Percentiles rank a stretch among this genome's conserved stretches.
phyloP scores from a whole-genome alignment of 2,797 vertebrate species.

The Clarias fuscus region DNA sequence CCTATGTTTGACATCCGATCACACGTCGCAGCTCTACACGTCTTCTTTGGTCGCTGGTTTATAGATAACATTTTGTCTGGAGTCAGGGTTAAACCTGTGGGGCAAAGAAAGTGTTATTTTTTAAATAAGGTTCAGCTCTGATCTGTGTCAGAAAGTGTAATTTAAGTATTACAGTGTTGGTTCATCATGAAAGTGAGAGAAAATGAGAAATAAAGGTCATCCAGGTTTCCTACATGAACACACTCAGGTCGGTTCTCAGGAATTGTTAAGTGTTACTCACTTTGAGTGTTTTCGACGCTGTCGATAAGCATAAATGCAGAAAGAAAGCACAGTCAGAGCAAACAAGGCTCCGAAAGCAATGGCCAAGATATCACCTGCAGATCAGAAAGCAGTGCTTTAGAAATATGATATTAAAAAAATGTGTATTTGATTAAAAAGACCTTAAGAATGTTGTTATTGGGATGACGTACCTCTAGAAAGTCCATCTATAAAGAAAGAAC shows the following conservation, averaged over 20 bases:
- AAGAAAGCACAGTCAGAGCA: constrained; percentile 58
- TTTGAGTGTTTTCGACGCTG: constrained; percentile 57
- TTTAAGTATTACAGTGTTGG: too few species aligned
- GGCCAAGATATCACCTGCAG: constrained; percentile 61
- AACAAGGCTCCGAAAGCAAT: constrained; percentile 62
- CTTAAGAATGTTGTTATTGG: not conserved
- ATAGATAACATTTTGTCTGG: constrained; percentile 63
- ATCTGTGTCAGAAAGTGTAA: too few species aligned
- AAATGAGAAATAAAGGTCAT: constrained; percentile 23
- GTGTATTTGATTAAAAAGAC: not conserved
- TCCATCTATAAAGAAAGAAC: constrained; percentile 29
- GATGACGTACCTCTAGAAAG: constrained; percentile 52
- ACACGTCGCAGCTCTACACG: constrained; percentile 33
- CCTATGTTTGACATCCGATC: not conserved
- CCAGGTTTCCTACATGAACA: not conserved
- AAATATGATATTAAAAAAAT: not conserved
- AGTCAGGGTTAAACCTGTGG: constrained; percentile 57
- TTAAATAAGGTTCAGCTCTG: not conserved
- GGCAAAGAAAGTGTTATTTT: constrained; percentile 4
- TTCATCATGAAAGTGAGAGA: not conserved
- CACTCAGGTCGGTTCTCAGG: not conserved
- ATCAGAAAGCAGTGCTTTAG: not conserved
- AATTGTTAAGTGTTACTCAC: constrained; percentile 45
- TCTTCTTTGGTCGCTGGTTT: constrained; percentile 60
- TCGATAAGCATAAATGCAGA: constrained; percentile 53